Base-by-base conservation (phyloP, 1,140 invertebrate species). In the Drosophila kohkoa region DNA sequence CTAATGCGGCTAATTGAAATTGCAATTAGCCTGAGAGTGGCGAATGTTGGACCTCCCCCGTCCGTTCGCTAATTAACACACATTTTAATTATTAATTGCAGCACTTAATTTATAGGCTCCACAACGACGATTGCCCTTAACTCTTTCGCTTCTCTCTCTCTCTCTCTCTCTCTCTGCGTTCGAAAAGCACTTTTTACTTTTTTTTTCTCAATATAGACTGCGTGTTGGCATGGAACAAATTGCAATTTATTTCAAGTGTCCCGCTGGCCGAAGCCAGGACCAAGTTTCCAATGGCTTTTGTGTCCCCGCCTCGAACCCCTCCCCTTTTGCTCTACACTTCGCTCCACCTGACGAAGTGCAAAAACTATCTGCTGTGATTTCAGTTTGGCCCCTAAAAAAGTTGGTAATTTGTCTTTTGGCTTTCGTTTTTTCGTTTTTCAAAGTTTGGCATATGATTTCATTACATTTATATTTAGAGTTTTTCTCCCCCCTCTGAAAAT, bases 231-330 rank as follows among this genome's bases (percentile, higher is more conserved):
- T 72, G 77, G 59, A 71, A 80, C 77, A 80, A 87, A 87, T 83
- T 87, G 80, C 83, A 87, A 87, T 87, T 87, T 88, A 74, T 88
- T 79, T 88, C 63, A 88, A 87, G 83, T 88, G 83, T 88, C 80
- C 83, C 66, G 76, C 64, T 49, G 71, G 49, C 43, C 49, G 20
- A 54, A 52, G 63, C 64, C 71, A 86, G 72, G 83, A 77, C 72
- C 60, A 87, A 87, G 76, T 87, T 87, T 74, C 60, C 41, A 38
- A 35, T 77, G 65, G 74, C 67, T 79, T 25, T 78, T 67, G 75
- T 81, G 65, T 7, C 41, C 11, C 43, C n/a, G 11, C n/a, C 41
- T 46, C 49, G 5, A 1, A 1, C 35, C 10, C 10, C 35, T 38
- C 35, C 11, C 20, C 30, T 48, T 16, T 32, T 11, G 0, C 8